A percentile compares a stretch with the other conserved stretches of the same genome.
These are phyloP conservation scores for Pimephales promelas DNA, from an alignment of 2,113 vertebrate species.

Conservation along the genomic window DNA sequence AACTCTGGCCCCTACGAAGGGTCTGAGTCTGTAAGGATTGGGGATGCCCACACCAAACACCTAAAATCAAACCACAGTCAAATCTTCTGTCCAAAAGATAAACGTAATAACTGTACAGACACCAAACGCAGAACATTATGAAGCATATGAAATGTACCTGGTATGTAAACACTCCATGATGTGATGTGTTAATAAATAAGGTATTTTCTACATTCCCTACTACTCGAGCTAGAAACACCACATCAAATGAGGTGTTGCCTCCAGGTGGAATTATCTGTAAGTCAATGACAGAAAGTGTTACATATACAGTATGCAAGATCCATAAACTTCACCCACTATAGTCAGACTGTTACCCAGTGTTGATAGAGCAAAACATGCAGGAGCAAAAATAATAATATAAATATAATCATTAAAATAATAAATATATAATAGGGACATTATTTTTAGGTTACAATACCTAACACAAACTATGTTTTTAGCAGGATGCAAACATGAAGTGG, in stretches of 20 bases:
- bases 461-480: background rate
- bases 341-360: background rate
- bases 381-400: background rate
- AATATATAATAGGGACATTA: background rate
- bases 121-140: background rate
- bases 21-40: conserved; percentile 94
- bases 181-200: conserved; percentile 99
- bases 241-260: conserved; percentile 98
- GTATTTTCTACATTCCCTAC: conserved; percentile 99
- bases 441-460: too few species aligned
- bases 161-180: conserved; percentile 99
- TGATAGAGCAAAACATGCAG: background rate
- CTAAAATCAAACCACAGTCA: conserved; percentile 66
- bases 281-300: conserved; percentile 51
- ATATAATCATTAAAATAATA: background rate
- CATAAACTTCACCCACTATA: background rate
- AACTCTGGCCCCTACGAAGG: conserved; percentile 95
- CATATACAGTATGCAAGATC: conserved; percentile 71
- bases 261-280: conserved; percentile 95
- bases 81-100: background rate
- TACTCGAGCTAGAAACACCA: conserved; percentile 97
- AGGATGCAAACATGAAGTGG: background rate
- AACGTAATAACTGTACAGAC: background rate
- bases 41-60: conserved; percentile 98
- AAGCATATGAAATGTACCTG: conserved; percentile 81